Base-by-base conservation (phyloP, 2,888 invertebrate genomes). In the Drosophila stalkeri region DNA sequence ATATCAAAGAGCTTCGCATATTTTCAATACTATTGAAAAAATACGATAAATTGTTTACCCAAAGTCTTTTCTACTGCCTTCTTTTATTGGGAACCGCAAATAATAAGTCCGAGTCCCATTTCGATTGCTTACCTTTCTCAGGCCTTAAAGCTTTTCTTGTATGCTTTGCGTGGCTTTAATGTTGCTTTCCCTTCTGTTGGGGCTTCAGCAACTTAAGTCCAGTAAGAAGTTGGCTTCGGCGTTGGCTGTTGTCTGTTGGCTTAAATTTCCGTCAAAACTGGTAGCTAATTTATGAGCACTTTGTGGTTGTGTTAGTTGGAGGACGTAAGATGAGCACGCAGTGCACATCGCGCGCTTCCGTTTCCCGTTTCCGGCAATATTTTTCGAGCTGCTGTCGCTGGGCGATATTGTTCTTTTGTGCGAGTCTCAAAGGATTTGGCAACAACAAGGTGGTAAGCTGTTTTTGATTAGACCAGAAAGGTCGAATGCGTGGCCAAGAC, bases 261-360 rank as follows among this genome's bases (percentile, higher is more conserved):
- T 86, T 85, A 67, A 71, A 74, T 86, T 86, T 82, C 87, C 85
- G 79, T 86, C 87, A 86, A 81, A 83, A 77, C 51, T 79, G 76
- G 61, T 62, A 23, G 74, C 85, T 86, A 87, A 86, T 86, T 86
- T 86, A 86, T 87, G 69, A 73, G 74, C 71, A 67, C 56, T 64
- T 57, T 52, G 62, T 63, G 49, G 31, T 43, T 67, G 52, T 65
- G 56, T 70, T 66, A 77, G 66, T 72, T 82, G 81, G 74, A 83
- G 73, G 47, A 56, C 64, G 87, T 85, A 84, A 85, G 41, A 82
- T 71, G 84, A 84, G 77, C 77, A 77, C 67, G 47, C 73, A 67
- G 68, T 64, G 72, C 61, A 74, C 59, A 73, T 41, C 35, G 47
- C 55, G 64, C 62, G 79, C 57, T 71, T 82, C 82, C 46, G 80